Base-by-base conservation (phyloP, 2,797 vertebrate species). In the Crypturellus tataupa region DNA sequence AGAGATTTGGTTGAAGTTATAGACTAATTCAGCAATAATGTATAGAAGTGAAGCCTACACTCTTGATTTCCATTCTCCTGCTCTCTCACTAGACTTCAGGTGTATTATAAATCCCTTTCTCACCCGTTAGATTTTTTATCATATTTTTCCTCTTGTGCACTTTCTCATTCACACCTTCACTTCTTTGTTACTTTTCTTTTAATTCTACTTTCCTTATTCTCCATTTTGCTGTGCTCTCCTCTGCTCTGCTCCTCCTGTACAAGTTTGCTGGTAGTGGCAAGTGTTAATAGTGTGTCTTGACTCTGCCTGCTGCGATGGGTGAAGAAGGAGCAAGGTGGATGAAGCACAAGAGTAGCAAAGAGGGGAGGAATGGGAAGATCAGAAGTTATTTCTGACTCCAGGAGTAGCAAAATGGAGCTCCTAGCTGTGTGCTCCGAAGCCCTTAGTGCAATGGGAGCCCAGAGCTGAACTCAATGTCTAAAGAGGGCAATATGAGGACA, bases 61-160 rank as follows among this genome's bases (percentile, higher is more conserved):
- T 55, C 83, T 82, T 85, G 56, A 77, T 62, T 93, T 64, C 40
- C 49, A 24, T 68, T 90, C 68, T 58, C 10, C 25, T 46, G 31
- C 47, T 71, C 80, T 83, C 79, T 81, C 59, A 27, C 70, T 71
- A 84, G 77, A 12, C 47, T 84, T 35, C 2, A 23, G 68, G 86
- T 91, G 93, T 94, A 85, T 95, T 95, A 94, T 33, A 68, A 84
- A 73, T 73, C 82, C 84, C 56, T 80, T 94, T 96, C 91, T 95
- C 92, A 90, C 84, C 71, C 62, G 29, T 84, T 87, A 68, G 37
- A 53, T 25, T 93, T 94, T 95, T 84, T 55, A 87, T 87, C 65
- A 10, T 90, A 16, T 33, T 83, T 59, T 87, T 76, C 91, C 73
- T 27, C 60, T 88, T 33, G 53, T 77, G 60, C 33, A 58, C 91